These are phyloP conservation scores for Rhagium mordax DNA, from an alignment of 2,888 invertebrate species.

Conservation along the genomic window DNA sequence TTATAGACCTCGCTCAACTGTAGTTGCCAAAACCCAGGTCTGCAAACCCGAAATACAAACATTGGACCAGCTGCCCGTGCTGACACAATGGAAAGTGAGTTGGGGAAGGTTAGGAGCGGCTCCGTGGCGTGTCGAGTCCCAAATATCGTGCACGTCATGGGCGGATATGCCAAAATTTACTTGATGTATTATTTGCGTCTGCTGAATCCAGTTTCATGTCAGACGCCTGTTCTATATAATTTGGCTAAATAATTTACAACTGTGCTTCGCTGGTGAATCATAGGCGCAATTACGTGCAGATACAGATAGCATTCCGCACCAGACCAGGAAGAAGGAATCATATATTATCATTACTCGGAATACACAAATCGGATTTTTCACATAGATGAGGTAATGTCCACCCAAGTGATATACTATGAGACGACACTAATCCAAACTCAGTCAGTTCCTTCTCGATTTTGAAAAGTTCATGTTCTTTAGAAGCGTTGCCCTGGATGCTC, in stretches of 20 bases:
- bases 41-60: constrained; percentile 32
- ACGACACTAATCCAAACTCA: too few relatives aligned
- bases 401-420: too few relatives aligned
- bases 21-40: constrained; percentile 22
- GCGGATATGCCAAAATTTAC: constrained; percentile 31
- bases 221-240: constrained; percentile 32
- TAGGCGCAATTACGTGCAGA: neutral
- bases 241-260: constrained; percentile 30
- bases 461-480: too few relatives aligned
- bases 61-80: constrained; percentile 13
- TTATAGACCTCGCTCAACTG: constrained; percentile 26
- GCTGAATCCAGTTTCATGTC: constrained; percentile 12
- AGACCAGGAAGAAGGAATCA: neutral
- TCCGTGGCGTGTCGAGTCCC: constrained; percentile 16
- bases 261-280: constrained; percentile 31
- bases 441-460: too few relatives aligned
- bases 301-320: neutral
- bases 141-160: constrained; percentile 21
- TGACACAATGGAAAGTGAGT: constrained; percentile 27
- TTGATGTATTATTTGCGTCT: constrained; percentile 34
- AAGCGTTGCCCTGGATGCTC: too few relatives aligned
- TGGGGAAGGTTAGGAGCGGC: constrained; percentile 30
- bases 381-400: too few relatives aligned
- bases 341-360: neutral
- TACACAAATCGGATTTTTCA: neutral